phyloP scores from a whole-genome alignment of 2,113 vertebrate species.

The Tetrax tetrax region DNA sequence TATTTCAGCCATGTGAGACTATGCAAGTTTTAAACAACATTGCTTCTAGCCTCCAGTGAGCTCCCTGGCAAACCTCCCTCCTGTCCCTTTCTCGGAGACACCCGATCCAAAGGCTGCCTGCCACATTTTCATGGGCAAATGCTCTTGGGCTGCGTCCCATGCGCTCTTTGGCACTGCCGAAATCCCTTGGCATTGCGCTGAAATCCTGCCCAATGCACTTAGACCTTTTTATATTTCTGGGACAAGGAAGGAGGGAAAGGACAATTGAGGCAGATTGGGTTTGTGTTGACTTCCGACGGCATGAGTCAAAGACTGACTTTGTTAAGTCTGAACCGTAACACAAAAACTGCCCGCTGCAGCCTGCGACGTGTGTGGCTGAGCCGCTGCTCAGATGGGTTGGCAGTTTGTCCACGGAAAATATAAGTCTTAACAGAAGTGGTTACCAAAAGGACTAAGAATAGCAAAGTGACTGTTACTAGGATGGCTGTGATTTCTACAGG shows the following conservation, averaged over 20 bases:
- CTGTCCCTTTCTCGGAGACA: not conserved
- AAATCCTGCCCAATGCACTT: not conserved
- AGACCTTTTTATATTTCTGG: not conserved
- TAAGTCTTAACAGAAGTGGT: not conserved
- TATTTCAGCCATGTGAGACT: not conserved
- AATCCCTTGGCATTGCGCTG: not conserved
- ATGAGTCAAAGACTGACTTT: not conserved
- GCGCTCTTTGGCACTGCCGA: not conserved
- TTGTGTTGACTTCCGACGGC: not conserved
- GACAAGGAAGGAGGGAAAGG: not conserved
- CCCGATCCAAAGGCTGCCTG: not conserved
- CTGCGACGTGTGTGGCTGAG: not conserved
- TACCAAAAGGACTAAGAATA: not conserved
- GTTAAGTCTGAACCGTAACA: not conserved
- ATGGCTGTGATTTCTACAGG: not conserved
- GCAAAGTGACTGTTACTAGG: not conserved
- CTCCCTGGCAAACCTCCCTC: not conserved
- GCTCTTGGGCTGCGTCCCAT: fast-evolving
- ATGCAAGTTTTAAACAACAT: not conserved
- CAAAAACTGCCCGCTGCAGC: not conserved
- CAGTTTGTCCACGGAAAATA: not conserved
- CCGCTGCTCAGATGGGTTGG: not conserved
- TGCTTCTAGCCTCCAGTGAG: not conserved
- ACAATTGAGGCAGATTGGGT: not conserved
- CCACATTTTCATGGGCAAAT: not conserved